These are phyloP conservation scores for Drosophila paucipuncta DNA, from an alignment of 2,888 invertebrate species.

Conservation along the genomic window DNA sequence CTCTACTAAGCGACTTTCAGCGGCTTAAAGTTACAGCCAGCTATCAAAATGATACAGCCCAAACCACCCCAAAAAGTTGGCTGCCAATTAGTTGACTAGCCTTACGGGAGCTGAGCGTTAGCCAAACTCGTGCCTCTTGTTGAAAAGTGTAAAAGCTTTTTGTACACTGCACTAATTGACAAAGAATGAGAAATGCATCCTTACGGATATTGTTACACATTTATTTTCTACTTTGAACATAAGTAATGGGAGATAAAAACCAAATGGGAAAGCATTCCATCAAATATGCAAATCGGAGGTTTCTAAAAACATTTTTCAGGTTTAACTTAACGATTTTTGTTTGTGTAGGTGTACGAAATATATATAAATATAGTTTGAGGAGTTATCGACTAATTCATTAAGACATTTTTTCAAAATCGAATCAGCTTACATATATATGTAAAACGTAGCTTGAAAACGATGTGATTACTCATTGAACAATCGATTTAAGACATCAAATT, in stretches of 20 bases:
- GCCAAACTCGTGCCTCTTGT: conserved; percentile 10
- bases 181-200: conserved; percentile 46
- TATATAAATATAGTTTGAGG: neutral
- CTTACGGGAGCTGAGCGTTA: conserved; percentile 18
- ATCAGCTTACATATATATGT: neutral
- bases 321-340: neutral
- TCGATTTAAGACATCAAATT: neutral
- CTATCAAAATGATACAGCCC: conserved; percentile 17
- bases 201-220: neutral
- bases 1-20: conserved; percentile 50
- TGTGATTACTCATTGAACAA: neutral
- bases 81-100: conserved; percentile 61
- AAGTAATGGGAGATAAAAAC: neutral
- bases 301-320: neutral
- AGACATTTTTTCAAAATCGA: neutral
- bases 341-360: neutral
- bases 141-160: conserved; percentile 39
- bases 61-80: conserved; percentile 47
- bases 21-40: conserved; percentile 56
- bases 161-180: conserved; percentile 47
- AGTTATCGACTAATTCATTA: neutral
- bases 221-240: conserved; percentile 8
- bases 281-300: neutral
- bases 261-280: neutral
- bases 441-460: neutral